Evolutionary conservation across 2,888 invertebrate species (phyloP).

Genomic region (Syritta pipiens): DNA sequence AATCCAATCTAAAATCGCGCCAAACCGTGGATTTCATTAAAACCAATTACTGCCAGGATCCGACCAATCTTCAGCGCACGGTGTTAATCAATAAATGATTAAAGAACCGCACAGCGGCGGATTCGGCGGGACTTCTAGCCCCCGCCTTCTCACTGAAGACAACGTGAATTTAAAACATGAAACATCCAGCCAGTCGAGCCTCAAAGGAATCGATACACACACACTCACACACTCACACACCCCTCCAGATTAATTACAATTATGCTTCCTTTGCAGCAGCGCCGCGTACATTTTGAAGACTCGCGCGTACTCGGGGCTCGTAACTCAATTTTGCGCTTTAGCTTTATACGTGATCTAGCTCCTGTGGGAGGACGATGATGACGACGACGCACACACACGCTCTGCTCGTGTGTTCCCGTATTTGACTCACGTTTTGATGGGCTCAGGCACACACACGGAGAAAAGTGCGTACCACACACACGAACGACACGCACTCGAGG

Average conservation of each 20-base stretch:
- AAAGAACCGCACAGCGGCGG: neutral
- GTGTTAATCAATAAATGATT: slow-evolving; percentile 21
- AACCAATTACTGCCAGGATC: slow-evolving; percentile 1
- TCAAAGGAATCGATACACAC: slow-evolving; percentile 38
- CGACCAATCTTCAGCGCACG: neutral
- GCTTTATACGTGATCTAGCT: slow-evolving; percentile 45
- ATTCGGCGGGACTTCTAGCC: neutral
- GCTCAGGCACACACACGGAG: neutral
- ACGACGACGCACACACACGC: neutral
- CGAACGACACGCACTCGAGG: slow-evolving; percentile 16
- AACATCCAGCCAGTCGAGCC: slow-evolving; percentile 9
- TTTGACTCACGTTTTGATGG: slow-evolving; percentile 42
- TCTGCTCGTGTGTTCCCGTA: slow-evolving; percentile 13
- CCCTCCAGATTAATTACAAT: slow-evolving; percentile 46
- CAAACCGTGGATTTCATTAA: neutral
- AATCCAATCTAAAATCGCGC: too few species aligned
- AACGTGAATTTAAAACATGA: slow-evolving; percentile 13
- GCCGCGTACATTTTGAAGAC: slow-evolving; percentile 23
- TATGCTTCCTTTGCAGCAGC: slow-evolving; percentile 33
- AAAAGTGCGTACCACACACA: neutral
- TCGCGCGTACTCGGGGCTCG: slow-evolving; percentile 20
- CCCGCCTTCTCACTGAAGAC: neutral
- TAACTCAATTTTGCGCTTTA: slow-evolving; percentile 54
- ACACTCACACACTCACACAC: neutral
- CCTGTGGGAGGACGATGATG: slow-evolving; percentile 24